These are phyloP conservation scores for Xenopus tropicalis DNA, from an alignment of 2,113 vertebrate species.

Conservation along the genomic window UCB_Xtro_10.0 CM004447.2:66680001-66680500, in stretches of 20 bases:
- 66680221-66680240: constrained; percentile 8
- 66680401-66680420: no score
- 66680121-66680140: constrained; percentile 13
- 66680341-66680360: constrained; percentile 2
- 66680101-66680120: background rate
- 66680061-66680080: constrained; percentile 22
- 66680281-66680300: constrained; percentile 18
- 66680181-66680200: background rate
- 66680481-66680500: no score
- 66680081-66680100: background rate
- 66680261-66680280: constrained; percentile 21
- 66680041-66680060: constrained; percentile 9
- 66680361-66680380: constrained; percentile 1
- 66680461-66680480: no score
- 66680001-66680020: constrained; percentile 6
- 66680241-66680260: constrained; percentile 29
- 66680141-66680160: constrained; percentile 11
- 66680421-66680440: no score
- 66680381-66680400: background rate
- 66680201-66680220: constrained; percentile 19
- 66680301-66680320: constrained; percentile 1
- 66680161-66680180: background rate
- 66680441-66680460: no score
- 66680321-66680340: background rate
- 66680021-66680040: background rate